Percentiles rank a stretch among this genome's conserved stretches.
Conservation (phyloP, 1,140 invertebrate species). For the Brachionus calyciflorus region DNA sequence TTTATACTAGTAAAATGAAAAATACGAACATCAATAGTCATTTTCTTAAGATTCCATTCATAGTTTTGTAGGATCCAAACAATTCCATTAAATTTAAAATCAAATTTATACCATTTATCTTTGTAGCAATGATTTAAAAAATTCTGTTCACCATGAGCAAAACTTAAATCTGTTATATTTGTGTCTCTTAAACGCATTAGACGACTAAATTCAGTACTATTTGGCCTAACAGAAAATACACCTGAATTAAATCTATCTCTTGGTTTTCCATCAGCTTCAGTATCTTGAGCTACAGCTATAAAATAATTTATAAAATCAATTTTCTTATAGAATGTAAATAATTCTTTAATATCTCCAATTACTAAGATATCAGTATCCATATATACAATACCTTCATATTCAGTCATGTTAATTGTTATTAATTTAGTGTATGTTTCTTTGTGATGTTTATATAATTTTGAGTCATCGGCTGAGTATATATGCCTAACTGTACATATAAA, state of each 20-base stretch:
- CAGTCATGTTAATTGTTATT: neutral
- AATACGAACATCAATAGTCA: neutral
- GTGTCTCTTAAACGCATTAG: neutral
- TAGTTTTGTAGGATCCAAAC: neutral
- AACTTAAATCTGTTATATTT: neutral
- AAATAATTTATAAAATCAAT: neutral
- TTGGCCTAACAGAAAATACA: neutral
- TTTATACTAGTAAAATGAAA: slow-evolving; percentile 6
- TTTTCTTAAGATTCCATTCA: neutral
- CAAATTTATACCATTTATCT: neutral
- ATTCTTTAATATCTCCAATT: neutral
- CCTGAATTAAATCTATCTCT: neutral
- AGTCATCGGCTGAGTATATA: neutral
- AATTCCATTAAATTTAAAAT: neutral
- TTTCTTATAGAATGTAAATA: neutral
- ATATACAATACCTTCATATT: neutral
- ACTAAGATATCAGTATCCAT: neutral
- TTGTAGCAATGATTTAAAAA: slow-evolving; percentile 1
- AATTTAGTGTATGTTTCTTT: slow-evolving; percentile 4
- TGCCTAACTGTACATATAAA: neutral
- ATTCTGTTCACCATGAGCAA: neutral
- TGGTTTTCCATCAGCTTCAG: neutral
- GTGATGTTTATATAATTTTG: neutral
- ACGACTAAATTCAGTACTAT: neutral
- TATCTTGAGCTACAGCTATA: neutral